Conservation (phyloP, 2,797 vertebrate genomes). For the Gymnoscopelus microlampas region DNA sequence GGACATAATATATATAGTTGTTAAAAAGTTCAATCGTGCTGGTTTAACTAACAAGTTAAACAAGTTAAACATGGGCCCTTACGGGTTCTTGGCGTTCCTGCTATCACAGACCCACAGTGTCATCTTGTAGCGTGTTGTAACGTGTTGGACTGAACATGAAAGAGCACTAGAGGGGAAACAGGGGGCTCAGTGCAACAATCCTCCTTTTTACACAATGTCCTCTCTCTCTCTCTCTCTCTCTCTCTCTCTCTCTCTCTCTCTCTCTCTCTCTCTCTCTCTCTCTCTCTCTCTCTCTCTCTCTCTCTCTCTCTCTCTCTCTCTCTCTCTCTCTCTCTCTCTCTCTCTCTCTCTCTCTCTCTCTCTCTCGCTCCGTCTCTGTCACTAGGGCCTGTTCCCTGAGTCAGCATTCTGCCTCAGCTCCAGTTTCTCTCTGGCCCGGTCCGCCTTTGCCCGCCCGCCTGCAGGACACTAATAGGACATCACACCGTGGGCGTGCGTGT, state of each 20-base stretch:
- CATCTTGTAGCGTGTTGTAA: too few relatives aligned
- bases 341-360: constrained; percentile 31
- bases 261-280: constrained; percentile 48
- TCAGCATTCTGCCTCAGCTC: constrained; percentile 81
- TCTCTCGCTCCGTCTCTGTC: constrained; percentile 24
- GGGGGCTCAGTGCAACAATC: constrained; percentile 48
- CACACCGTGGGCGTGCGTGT: constrained; percentile 50
- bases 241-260: constrained; percentile 11
- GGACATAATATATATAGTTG: too few relatives aligned
- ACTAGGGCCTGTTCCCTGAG: constrained; percentile 76
- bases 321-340: constrained; percentile 48
- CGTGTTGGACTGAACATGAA: too few relatives aligned
- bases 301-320: constrained; percentile 13
- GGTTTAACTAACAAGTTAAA: too few relatives aligned
- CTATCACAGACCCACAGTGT: too few relatives aligned
- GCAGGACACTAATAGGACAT: constrained; percentile 80
- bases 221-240: constrained; percentile 48
- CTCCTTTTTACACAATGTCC: constrained; percentile 61
- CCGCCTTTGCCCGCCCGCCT: constrained; percentile 67
- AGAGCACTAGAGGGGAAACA: not conserved
- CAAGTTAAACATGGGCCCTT: too few relatives aligned
- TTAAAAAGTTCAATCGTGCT: too few relatives aligned
- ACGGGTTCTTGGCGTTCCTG: too few relatives aligned
- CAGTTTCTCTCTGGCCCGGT: constrained; percentile 78
- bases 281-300: constrained; percentile 37